A percentile compares a stretch with the other conserved stretches of the same genome.
phyloP scores from a whole-genome alignment of 2,888 invertebrate species.

The Girardia tigrina region DNA sequence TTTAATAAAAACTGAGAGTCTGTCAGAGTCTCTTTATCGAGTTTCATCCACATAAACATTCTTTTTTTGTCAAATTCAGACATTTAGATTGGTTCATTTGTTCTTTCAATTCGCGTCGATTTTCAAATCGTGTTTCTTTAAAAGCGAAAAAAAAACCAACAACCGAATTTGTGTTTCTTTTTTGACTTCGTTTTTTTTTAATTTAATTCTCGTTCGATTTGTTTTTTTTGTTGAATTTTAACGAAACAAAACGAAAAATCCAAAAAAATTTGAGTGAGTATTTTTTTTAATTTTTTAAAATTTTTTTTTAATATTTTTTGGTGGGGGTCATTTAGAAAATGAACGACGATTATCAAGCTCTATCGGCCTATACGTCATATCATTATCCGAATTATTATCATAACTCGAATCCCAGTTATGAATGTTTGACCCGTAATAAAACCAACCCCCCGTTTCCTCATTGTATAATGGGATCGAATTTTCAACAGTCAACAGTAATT shows the following conservation, averaged over 20 bases:
- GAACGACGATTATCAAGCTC: not conserved
- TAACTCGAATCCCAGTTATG: not conserved
- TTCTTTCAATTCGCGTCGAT: not conserved
- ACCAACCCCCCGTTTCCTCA: not conserved
- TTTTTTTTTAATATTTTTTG: not conserved
- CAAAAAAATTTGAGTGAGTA: too few species aligned
- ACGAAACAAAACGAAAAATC: too few species aligned
- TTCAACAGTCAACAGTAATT: conserved; percentile 2
- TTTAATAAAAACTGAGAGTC: not conserved
- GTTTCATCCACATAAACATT: not conserved
- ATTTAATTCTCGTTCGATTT: too few species aligned
- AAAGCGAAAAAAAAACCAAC: too few species aligned
- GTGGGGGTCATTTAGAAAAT: not conserved
- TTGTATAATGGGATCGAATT: conserved; percentile 16
- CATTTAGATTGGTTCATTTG: conserved; percentile 18
- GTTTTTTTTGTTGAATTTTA: too few species aligned
- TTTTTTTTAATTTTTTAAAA: not conserved
- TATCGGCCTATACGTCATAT: not conserved
- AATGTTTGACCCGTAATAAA: not conserved
- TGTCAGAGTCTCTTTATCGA: conserved; percentile 13
- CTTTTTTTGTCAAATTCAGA: too few species aligned
- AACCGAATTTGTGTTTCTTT: too few species aligned
- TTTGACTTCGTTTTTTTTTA: too few species aligned
- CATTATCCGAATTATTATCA: conserved; percentile 12
- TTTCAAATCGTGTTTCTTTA: not conserved